Percentiles rank a stretch among this genome's conserved stretches.
Evolutionary conservation across 2,113 vertebrate species (phyloP).

Genomic region (Phasianus colchicus): DNA sequence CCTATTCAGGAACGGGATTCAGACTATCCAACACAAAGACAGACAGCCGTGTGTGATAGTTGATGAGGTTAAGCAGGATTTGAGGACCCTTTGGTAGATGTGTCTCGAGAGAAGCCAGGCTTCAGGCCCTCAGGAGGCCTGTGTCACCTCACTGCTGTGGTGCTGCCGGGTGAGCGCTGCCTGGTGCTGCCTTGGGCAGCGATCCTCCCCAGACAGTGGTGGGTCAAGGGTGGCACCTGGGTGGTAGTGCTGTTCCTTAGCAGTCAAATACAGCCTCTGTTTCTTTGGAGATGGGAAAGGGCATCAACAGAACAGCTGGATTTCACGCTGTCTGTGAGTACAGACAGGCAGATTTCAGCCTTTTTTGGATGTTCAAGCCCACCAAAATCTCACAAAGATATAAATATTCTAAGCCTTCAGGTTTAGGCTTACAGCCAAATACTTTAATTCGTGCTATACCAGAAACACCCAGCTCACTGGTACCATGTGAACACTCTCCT

Average conservation of each 20-base stretch:
- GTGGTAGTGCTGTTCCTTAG: fast-evolving
- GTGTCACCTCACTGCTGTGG: background rate
- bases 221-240: fast-evolving
- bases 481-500: background rate
- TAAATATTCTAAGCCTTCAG: background rate
- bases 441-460: background rate
- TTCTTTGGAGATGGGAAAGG: background rate
- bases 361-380: background rate
- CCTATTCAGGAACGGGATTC: background rate
- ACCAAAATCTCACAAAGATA: background rate
- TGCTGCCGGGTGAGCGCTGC: fast-evolving
- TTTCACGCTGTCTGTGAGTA: background rate
- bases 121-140: background rate
- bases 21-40: background rate
- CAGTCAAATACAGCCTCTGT: background rate
- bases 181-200: background rate
- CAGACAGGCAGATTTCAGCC: background rate
- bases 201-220: fast-evolving
- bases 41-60: background rate
- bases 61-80: background rate
- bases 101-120: background rate
- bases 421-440: background rate
- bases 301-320: background rate
- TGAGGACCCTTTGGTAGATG: background rate
- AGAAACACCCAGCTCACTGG: background rate